These are phyloP conservation scores for Hydractinia echinata DNA, from an alignment of 30 jellyfish, hydroid and myxozoan species.

Conservation along the genomic window DNA sequence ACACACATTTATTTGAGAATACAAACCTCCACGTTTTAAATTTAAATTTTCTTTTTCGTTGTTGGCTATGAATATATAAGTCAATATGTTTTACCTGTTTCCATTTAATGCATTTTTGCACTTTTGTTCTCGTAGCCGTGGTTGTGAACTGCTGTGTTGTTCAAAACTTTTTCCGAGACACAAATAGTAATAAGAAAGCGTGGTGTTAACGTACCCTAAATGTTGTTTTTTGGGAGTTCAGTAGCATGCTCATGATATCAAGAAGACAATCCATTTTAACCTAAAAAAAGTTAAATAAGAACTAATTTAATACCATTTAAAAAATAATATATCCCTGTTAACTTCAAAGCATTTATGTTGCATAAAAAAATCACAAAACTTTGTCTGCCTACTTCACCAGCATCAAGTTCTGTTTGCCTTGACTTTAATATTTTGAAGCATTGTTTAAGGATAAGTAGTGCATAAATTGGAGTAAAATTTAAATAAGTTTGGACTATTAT, in stretches of 20 bases:
- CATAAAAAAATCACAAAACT: neutral
- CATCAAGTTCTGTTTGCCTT: neutral
- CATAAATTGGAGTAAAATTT: neutral
- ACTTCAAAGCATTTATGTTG: neutral
- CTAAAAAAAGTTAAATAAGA: neutral
- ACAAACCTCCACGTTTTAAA: no score
- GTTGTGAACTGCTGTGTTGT: no score
- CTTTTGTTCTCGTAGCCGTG: no score
- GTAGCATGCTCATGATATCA: conserved; percentile 25
- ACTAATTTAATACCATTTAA: neutral
- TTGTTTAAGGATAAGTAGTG: neutral
- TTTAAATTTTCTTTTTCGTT: no score
- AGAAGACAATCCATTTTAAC: conserved; percentile 24
- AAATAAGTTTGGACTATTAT: neutral
- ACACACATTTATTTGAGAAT: no score
- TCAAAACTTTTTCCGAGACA: no score
- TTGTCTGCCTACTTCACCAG: neutral
- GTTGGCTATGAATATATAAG: no score
- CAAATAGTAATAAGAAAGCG: no score
- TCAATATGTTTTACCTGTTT: no score
- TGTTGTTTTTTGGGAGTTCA: conserved; percentile 17
- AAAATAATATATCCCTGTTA: neutral
- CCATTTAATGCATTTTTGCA: no score
- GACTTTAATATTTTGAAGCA: neutral
- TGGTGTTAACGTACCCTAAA: conserved; percentile 4